These are phyloP conservation scores for Carposina sasakii DNA, from an alignment of 1,140 invertebrate species.

Conservation along the genomic window DNA sequence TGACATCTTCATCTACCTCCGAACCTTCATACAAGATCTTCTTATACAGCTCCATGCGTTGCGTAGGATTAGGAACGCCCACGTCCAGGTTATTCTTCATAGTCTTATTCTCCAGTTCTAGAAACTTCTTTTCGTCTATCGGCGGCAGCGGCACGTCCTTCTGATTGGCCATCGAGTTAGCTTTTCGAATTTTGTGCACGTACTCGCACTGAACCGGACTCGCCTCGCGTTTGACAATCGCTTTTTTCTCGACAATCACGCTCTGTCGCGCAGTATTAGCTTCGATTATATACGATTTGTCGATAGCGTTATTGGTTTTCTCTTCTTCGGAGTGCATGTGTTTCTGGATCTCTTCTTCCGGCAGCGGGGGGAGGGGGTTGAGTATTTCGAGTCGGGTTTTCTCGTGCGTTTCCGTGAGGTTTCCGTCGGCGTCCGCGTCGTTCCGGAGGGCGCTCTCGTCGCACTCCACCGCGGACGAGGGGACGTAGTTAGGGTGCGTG, in stretches of 20 bases:
- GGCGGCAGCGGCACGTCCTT: conserved; percentile 42
- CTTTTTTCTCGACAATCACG: conserved; percentile 52
- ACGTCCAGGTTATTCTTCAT: conserved; percentile 33
- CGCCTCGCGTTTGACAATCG: conserved; percentile 28
- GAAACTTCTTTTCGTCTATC: conserved; percentile 49
- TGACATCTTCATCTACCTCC: conserved; percentile 33
- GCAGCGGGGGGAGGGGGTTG: conserved; percentile 47
- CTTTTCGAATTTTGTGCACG: conserved; percentile 59
- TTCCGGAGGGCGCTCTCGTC: conserved; percentile 22
- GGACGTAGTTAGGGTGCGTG: conserved; percentile 72
- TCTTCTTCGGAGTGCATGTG: conserved; percentile 32
- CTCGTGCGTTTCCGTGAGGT: conserved; percentile 26
- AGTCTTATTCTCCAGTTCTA: conserved; percentile 32
- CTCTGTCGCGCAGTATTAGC: conserved; percentile 59
- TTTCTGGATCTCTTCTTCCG: conserved; percentile 45
- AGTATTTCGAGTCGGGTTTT: conserved; percentile 45
- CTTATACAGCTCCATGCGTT: conserved; percentile 53
- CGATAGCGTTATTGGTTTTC: conserved; percentile 21
- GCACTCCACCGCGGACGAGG: conserved; percentile 41
- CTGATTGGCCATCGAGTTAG: conserved; percentile 28
- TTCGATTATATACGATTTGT: conserved; percentile 54
- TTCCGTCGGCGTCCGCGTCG: conserved; percentile 10
- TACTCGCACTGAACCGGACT: conserved; percentile 39
- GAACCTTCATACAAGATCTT: conserved; percentile 52
- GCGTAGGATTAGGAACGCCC: conserved; percentile 25